phyloP scores from a whole-genome alignment of 2,797 vertebrate genomes.

The Acanthornis magna region DNA sequence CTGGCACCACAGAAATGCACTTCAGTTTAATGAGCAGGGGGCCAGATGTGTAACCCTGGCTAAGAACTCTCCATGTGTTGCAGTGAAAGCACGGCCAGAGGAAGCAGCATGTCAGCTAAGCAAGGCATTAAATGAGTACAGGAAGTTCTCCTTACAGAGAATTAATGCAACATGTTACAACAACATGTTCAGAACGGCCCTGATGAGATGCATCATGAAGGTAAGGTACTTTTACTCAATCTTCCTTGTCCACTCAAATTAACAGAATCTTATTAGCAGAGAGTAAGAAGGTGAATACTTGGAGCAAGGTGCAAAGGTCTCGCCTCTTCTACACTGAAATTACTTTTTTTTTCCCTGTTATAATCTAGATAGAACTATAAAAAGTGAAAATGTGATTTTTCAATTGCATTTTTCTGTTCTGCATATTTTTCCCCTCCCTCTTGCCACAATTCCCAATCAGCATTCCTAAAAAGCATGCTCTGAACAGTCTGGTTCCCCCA shows the following conservation, averaged over 20 bases:
- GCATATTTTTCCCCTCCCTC: background rate
- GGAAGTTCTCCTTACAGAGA: background rate
- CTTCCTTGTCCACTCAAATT: background rate
- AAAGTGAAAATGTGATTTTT: background rate
- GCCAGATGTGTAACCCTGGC: background rate
- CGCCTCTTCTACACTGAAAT: background rate
- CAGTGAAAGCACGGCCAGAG: accelerated
- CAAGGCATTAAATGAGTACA: background rate
- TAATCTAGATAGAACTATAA: background rate
- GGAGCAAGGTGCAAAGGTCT: background rate
- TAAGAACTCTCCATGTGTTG: accelerated
- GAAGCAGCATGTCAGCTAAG: background rate
- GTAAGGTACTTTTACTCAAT: background rate
- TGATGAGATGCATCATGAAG: background rate
- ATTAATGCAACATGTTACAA: background rate
- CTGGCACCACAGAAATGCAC: background rate
- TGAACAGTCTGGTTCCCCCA: background rate
- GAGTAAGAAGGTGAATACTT: background rate
- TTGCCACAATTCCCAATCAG: background rate
- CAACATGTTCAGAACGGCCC: background rate
- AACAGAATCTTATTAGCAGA: background rate
- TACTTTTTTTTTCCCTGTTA: background rate
- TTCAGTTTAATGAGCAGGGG: background rate
- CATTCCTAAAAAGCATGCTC: background rate
- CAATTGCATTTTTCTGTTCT: background rate